phyloP scores from a whole-genome alignment of 2,888 invertebrate genomes.

The Thereva unica region DNA sequence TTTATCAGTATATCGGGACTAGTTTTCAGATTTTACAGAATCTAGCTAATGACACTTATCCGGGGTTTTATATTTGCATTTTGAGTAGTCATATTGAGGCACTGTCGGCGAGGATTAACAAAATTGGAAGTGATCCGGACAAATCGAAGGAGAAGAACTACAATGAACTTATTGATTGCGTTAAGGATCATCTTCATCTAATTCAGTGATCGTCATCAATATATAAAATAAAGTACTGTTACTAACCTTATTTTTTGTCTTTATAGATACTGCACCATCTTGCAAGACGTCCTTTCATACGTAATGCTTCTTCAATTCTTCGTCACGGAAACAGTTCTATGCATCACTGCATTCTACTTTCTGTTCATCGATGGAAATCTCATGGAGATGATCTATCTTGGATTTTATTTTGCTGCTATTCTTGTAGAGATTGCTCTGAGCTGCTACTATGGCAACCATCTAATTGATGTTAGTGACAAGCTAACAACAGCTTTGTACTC shows the following conservation, averaged over 20 bases:
- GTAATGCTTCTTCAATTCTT: neutral
- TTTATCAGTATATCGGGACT: conserved; percentile 14
- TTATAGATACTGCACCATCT: conserved; percentile 10
- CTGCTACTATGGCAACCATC: conserved; percentile 1
- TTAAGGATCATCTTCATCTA: conserved; percentile 11
- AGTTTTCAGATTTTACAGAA: conserved; percentile 10
- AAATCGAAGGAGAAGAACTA: no score
- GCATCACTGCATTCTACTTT: conserved; percentile 16
- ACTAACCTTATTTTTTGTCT: neutral
- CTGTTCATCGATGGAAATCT: conserved; percentile 1
- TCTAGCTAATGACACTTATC: conserved; percentile 19
- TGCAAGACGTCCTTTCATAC: conserved; percentile 9
- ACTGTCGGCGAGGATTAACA: no score
- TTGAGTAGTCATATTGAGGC: no score
- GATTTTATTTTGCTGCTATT: conserved; percentile 11
- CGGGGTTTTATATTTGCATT: conserved; percentile 3
- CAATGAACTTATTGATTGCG: conserved; percentile 6
- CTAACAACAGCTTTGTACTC: conserved; percentile 19
- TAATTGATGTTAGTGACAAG: neutral
- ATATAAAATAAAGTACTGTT: neutral
- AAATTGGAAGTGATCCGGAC: no score
- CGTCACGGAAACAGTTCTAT: neutral
- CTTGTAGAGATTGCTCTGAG: neutral
- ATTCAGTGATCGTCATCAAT: conserved; percentile 3
- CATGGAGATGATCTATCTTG: conserved; percentile 10